Base-by-base conservation (phyloP, 92 coral and sea anemone genomes). In the Muricea muricata region DNA sequence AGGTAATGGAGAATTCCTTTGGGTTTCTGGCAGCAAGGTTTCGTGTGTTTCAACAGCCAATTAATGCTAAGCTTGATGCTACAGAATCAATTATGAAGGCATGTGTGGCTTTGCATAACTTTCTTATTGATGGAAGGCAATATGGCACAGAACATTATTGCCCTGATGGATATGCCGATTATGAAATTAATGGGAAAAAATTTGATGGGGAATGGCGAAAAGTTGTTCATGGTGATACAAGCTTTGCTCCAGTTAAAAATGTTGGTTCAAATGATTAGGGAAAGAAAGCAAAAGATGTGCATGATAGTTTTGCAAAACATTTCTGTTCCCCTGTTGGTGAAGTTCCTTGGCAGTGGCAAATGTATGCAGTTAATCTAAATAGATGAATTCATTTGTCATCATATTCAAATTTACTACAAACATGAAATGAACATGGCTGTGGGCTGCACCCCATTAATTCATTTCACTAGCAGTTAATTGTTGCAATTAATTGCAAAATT, bases 331-430 rank as follows among this genome's bases (percentile, higher is more conserved):
- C 75, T 21, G 47, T 69, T 69, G 75, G 75, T 9, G 75, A 69
- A 69, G 75, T 69, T 69, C 75, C 75, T 32, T 69, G 75, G 75
- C 48, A 69, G 35, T 69, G 75, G 75, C 17, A 69, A 69, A 69
- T 31, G 75, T 69, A 69, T 31, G 29, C 75, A 69, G 48, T 1
- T 8, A 48, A 69, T 29, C 18, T 69, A 69, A 29, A 15, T 31
- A 13, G 8, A 28, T 67, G 74, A 67, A 42, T 42, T 42, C n/a
- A n/a, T n/a, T n/a, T n/a, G n/a, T n/a, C n/a, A n/a, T n/a, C n/a
- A n/a, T n/a, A n/a, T n/a, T n/a, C n/a, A n/a, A n/a, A n/a, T n/a
- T n/a, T n/a, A n/a, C n/a, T n/a, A n/a, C n/a, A n/a, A n/a, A n/a
- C n/a, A n/a, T n/a, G n/a, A n/a, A n/a, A n/a, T n/a, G n/a, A n/a